Conservation (phyloP, 2,888 invertebrate genomes). For the Andrena haemorrhoa region DNA sequence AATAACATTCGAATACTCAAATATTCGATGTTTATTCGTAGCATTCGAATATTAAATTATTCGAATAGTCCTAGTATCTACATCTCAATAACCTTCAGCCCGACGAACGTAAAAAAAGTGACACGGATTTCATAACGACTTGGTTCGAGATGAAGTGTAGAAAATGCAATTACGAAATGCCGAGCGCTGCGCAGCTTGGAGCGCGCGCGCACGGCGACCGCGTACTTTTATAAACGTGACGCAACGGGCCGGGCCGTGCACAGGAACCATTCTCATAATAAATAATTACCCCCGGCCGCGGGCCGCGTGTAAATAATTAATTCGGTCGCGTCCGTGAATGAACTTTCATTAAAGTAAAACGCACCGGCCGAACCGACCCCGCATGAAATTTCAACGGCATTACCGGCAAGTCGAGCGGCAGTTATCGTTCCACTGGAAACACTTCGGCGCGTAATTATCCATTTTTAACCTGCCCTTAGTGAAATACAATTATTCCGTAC, state of each 20-base stretch:
- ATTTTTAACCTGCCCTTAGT: constrained; percentile 28
- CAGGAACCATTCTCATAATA: constrained; percentile 34
- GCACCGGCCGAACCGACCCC: constrained; percentile 11
- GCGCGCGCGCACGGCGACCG: neutral
- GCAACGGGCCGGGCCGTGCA: neutral
- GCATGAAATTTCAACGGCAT: constrained; percentile 34
- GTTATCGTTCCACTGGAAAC: constrained; percentile 43
- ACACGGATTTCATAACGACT: too few relatives aligned
- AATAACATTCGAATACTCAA: too few relatives aligned
- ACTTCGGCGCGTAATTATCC: constrained; percentile 52
- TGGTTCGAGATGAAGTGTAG: too few relatives aligned
- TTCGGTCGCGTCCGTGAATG: constrained; percentile 46
- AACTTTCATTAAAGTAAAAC: constrained; percentile 55
- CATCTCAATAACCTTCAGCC: too few relatives aligned
- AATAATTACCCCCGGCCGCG: constrained; percentile 41
- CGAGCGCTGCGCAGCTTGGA: constrained; percentile 2
- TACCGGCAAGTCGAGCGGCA: constrained; percentile 29
- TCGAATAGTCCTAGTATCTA: too few relatives aligned
- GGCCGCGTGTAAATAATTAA: constrained; percentile 49
- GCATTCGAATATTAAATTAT: too few relatives aligned
- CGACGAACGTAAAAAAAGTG: too few relatives aligned
- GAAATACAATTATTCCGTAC: constrained; percentile 32
- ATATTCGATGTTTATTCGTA: too few relatives aligned
- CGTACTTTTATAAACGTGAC: constrained; percentile 28
- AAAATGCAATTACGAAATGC: too few relatives aligned